Evolutionary conservation across 1,140 invertebrate genomes (phyloP).

Genomic region (Papilio polyxenes): DNA sequence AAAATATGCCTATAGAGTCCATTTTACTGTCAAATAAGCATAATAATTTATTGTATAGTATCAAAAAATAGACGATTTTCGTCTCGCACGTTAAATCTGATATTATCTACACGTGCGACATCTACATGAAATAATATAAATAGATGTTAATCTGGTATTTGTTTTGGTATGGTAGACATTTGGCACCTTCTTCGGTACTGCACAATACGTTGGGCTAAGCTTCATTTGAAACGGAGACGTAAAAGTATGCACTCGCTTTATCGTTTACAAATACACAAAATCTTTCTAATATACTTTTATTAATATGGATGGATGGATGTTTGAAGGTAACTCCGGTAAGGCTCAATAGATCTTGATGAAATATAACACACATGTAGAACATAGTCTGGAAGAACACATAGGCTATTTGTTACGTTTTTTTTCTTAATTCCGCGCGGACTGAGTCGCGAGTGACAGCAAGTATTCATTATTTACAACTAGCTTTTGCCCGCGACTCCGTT

Average conservation of each 20-base stretch:
- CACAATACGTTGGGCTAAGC: neutral
- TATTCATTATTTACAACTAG: no score
- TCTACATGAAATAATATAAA: neutral
- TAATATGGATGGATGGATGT: no score
- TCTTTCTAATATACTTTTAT: no score
- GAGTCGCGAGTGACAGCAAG: no score
- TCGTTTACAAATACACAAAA: neutral
- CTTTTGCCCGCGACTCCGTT: no score
- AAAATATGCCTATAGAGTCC: neutral
- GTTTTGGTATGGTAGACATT: conserved; percentile 23
- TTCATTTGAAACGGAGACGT: neutral
- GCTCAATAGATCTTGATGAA: no score
- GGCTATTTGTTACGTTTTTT: no score
- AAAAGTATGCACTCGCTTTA: neutral
- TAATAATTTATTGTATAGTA: neutral
- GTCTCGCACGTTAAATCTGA: neutral
- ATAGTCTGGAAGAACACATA: no score
- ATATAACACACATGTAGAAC: no score
- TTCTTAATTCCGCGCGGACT: no score
- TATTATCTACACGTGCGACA: conserved; percentile 7
- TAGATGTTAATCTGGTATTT: conserved; percentile 13
- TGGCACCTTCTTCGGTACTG: neutral
- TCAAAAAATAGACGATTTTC: neutral
- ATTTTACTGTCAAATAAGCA: neutral
- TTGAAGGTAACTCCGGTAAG: no score